Evolutionary conservation across 2,113 vertebrate genomes (phyloP), one percentile per base, ranked within the genome.

Genomic region (Psilopsiagon aymara): DNA sequence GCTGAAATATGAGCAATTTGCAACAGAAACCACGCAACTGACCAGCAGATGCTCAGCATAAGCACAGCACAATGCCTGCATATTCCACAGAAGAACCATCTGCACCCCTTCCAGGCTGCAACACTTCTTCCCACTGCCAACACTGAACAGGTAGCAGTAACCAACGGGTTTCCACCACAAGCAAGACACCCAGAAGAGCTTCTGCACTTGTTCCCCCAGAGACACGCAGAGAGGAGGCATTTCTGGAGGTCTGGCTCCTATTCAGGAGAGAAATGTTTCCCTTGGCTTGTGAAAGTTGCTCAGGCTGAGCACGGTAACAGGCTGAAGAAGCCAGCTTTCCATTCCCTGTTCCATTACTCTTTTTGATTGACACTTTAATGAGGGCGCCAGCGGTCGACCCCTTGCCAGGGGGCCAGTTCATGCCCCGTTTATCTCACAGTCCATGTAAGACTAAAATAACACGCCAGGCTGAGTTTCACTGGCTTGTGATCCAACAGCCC

Each of bases 351-450:
- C 98, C 98, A 99, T 99, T 99, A 99, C 97, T 99, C 99, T 99
- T 98, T 97, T 98, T 98, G 98, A 98, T 97, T 99, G 99, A 99
- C 99, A 98, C 98, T 99, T 99, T 99, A 99, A 99, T 99, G 99
- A 99, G 98, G 99, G 98, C 97, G 98, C 96, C 86, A 96, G 97
- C 98, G 98, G 98, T 98, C 96, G 97, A 98, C 98, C 98, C 98
- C 98, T 98, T 98, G 97, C 98, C 98, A 98, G 98, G 98, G 99
- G 99, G 98, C 99, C 97, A 97, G 98, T 98, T 97, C 98, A 97
- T 98, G 98, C 98, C 98, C 98, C 98, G 98, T 99, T 99, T 99
- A 98, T 99, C 98, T 99, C 98, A 93, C 98, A 97, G 98, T 96
- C 97, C 97, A 80, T 97, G 97, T 97, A 98, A 97, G 98, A 97